Percentiles rank a stretch among this genome's conserved stretches.
Evolutionary conservation across 1,140 invertebrate genomes (phyloP).

Genomic region (Kradibia gibbosae): DNA sequence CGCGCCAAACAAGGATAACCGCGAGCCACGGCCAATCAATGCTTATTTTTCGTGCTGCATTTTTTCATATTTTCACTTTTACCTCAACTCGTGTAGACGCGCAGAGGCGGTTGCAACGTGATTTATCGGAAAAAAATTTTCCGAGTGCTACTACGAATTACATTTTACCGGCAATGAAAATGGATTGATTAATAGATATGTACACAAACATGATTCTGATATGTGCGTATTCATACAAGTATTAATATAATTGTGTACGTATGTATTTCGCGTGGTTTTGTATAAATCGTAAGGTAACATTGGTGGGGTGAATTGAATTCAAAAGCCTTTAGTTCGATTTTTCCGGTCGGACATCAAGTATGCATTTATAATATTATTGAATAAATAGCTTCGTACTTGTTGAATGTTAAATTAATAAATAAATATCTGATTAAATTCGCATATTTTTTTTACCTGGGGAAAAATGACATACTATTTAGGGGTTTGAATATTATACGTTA

Average conservation of each 20-base stretch:
- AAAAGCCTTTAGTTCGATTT: not conserved
- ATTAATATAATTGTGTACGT: no score
- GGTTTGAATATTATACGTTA: slow-evolving; percentile 5
- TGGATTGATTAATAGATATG: slow-evolving; percentile 43
- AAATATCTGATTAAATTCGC: slow-evolving; percentile 46
- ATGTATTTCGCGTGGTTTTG: no score
- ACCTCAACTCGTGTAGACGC: slow-evolving; percentile 42
- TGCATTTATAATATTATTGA: slow-evolving; percentile 37
- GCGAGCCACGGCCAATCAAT: slow-evolving; percentile 40
- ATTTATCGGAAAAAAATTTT: slow-evolving; percentile 50
- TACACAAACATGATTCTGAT: not conserved
- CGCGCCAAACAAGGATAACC: not conserved
- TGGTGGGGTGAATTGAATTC: no score
- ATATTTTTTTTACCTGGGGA: slow-evolving; percentile 40
- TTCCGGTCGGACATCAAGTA: not conserved
- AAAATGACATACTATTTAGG: slow-evolving; percentile 35
- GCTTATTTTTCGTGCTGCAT: slow-evolving; percentile 51
- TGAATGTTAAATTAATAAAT: slow-evolving; percentile 48
- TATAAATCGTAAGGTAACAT: no score
- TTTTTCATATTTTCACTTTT: slow-evolving; percentile 53
- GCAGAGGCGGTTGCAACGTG: slow-evolving; percentile 2
- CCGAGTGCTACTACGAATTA: slow-evolving; percentile 40
- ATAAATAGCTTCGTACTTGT: slow-evolving; percentile 35
- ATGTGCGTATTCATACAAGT: no score
- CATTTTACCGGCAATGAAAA: slow-evolving; percentile 44